phyloP scores from a whole-genome alignment of 1,140 invertebrate species.

The Panulirus ornatus region DNA sequence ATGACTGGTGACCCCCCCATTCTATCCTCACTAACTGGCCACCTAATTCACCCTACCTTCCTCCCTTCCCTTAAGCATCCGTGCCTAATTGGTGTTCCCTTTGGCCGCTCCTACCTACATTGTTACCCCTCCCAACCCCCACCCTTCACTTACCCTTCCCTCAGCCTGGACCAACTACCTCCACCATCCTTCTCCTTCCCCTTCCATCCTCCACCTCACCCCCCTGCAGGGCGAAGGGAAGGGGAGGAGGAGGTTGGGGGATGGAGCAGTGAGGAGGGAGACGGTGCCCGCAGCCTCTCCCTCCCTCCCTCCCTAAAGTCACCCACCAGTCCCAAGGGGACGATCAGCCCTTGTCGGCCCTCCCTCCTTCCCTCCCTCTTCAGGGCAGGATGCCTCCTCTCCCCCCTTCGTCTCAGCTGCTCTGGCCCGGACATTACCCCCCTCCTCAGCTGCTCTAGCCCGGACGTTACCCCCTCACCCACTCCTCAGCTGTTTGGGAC shows the following conservation, averaged over 20 bases:
- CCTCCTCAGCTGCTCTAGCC: too few species aligned
- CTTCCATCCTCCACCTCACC: too few species aligned
- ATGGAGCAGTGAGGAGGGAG: not conserved
- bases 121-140: not conserved
- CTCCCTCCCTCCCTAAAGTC: not conserved
- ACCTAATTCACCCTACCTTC: not conserved
- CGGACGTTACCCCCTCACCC: too few species aligned
- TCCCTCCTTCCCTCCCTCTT: not conserved
- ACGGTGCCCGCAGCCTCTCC: not conserved
- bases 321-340: not conserved
- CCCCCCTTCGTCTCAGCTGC: too few species aligned
- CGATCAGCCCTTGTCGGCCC: slow-evolving; percentile 15
- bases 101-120: too few species aligned
- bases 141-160: not conserved
- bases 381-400: too few species aligned
- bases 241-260: not conserved
- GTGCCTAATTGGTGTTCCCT: too few species aligned
- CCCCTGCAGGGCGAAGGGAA: not conserved
- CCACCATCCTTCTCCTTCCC: not conserved
- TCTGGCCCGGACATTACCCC: too few species aligned
- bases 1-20: not conserved
- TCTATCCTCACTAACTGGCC: not conserved
- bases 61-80: too few species aligned
- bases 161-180: not conserved
- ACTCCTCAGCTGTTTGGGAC: not conserved